These are phyloP conservation scores for Schizothorax lantsangensis DNA, from an alignment of 2,797 vertebrate species.

Conservation along the genomic window DNA sequence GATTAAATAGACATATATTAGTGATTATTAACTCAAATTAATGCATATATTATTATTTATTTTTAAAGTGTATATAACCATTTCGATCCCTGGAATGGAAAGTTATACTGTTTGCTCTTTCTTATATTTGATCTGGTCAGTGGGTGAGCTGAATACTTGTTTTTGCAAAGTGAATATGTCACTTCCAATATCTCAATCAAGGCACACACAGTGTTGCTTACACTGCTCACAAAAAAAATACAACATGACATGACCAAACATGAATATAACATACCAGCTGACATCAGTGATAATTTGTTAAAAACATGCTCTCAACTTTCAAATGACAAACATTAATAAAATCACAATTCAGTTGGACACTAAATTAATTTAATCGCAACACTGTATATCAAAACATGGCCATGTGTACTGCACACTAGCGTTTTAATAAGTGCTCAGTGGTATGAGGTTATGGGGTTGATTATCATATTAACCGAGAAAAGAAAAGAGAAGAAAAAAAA, in stretches of 20 bases:
- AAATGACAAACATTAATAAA: slow-evolving; percentile 76
- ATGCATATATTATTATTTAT: neutral
- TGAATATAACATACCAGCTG: slow-evolving; percentile 66
- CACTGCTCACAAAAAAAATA: slow-evolving; percentile 75
- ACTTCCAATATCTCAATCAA: slow-evolving; percentile 66
- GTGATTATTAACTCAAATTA: neutral
- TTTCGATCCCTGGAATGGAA: slow-evolving; percentile 64
- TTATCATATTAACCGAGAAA: neutral
- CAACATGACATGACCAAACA: neutral
- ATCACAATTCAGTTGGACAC: slow-evolving; percentile 46
- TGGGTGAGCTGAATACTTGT: slow-evolving; percentile 38
- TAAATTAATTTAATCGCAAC: slow-evolving; percentile 22
- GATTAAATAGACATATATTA: neutral
- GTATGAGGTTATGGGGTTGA: slow-evolving; percentile 65
- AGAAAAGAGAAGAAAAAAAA: neutral
- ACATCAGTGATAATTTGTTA: slow-evolving; percentile 29
- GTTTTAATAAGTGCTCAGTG: slow-evolving; percentile 74
- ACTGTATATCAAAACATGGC: slow-evolving; percentile 31
- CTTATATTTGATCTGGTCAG: slow-evolving; percentile 36
- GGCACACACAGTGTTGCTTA: slow-evolving; percentile 82
- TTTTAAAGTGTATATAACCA: slow-evolving; percentile 56
- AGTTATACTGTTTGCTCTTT: slow-evolving; percentile 50
- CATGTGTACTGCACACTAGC: slow-evolving; percentile 73
- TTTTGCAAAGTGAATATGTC: slow-evolving; percentile 57
- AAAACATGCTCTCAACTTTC: neutral